Evolutionary conservation across 2,888 invertebrate species (phyloP), one percentile per base, ranked within the genome.

Genomic region (Girardia tigrina): DNA sequence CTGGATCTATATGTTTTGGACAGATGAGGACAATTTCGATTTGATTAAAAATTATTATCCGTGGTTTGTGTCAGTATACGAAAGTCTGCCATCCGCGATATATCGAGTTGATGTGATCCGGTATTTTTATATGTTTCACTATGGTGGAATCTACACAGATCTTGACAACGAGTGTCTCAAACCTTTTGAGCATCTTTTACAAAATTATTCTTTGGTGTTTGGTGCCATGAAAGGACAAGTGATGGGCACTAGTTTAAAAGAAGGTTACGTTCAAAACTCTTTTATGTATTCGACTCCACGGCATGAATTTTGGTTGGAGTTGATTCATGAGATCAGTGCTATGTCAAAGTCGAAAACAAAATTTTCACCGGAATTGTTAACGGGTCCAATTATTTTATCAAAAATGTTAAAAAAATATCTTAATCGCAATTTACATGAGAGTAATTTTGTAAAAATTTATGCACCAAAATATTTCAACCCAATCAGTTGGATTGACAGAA

Each of bases 1-100:
- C 1, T 74, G 74, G 74, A 28, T 71, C 12, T 29, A 74, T 26
- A 42, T n/a, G 56, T 69, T 74, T n/a, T 74, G 74, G 74, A 74
- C 36, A 1, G 74, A 74, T 27, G 8, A 12, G 2, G 72, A 73
- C 20, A 74, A 74, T 72, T 20, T 14, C 2, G 72, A 70, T 6
- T 26, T 74, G 16, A n/a, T 74, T 42, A 12, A 14, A 0, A 42
- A 29, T 16, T 26, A 74, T 56, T 74, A 56, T 72, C 74, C 74
- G 0, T 26, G 36, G 26, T 56, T 74, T 26, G n/a, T 56, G 28
- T 26, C 12, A 12, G 71, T 26, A 23, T 74, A 69, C 26, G 20
- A 69, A 14, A 56, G 56, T 1, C 27, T 74, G 14, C 74, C 74
- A 20, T 23, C 36, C 6, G n/a, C 14, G 42, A 74, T 74, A 16